A percentile compares a stretch with the other conserved stretches of the same genome.
Conservation (phyloP, 2,888 invertebrate genomes). For the Amphipyra berbera region DNA sequence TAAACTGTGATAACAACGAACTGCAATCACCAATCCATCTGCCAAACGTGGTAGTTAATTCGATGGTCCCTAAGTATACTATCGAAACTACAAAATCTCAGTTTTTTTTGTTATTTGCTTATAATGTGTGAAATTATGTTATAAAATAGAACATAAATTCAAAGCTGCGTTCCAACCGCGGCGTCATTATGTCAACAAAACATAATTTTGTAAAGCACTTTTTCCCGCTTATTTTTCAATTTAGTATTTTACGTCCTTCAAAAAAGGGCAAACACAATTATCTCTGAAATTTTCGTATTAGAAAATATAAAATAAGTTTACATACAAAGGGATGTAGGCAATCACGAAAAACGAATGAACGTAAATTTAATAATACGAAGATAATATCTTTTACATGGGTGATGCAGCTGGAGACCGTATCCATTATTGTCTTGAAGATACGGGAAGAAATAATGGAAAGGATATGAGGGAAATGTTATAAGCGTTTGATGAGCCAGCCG, state of each 20-base stretch:
- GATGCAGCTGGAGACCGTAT: no score
- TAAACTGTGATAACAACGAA: no score
- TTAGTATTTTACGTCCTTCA: slow-evolving; percentile 9
- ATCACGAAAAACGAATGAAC: slow-evolving; percentile 5
- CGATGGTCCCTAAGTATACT: no score
- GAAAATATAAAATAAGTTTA: slow-evolving; percentile 13
- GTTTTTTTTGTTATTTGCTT: no score
- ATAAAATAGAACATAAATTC: neutral
- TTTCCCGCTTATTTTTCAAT: slow-evolving; percentile 37
- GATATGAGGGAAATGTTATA: no score
- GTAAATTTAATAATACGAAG: slow-evolving; percentile 23
- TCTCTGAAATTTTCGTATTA: slow-evolving; percentile 20
- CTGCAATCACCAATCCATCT: no score
- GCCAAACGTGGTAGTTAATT: no score
- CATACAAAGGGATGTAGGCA: slow-evolving; percentile 6
- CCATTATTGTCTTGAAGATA: no score
- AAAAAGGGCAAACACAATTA: slow-evolving; percentile 17
- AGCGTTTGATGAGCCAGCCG: no score
- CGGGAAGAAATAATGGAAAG: no score
- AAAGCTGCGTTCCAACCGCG: slow-evolving; percentile 2
- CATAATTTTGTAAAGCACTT: slow-evolving; percentile 33
- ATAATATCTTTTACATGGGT: neutral
- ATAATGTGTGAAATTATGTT: no score
- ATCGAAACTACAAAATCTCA: no score
- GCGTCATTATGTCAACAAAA: slow-evolving; percentile 19